Evolutionary conservation across 2,888 invertebrate genomes (phyloP).

Genomic region (Clitarchus hookeri): DNA sequence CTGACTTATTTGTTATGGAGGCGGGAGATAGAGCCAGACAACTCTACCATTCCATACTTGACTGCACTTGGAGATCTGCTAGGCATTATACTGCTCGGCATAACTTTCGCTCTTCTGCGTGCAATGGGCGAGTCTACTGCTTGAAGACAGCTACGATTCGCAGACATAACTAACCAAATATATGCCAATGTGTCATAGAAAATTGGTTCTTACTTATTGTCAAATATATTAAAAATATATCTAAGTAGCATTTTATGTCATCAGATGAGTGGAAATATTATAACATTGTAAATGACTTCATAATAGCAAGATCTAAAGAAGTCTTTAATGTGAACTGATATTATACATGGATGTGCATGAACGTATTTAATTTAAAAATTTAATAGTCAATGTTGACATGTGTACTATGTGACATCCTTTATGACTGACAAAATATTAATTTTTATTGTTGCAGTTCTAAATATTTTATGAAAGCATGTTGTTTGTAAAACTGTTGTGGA

Average conservation of each 20-base stretch:
- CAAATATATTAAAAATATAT: neutral
- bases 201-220: neutral
- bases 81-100: conserved; percentile 76
- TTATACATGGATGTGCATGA: neutral
- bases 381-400: neutral
- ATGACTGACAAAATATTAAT: neutral
- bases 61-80: conserved; percentile 89
- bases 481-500: conserved; percentile 6
- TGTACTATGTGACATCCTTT: neutral
- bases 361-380: neutral
- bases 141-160: neutral
- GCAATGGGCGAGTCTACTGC: conserved; percentile 64
- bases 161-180: neutral
- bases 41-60: conserved; percentile 85
- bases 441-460: neutral
- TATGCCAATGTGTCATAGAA: neutral
- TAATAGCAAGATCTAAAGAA: neutral
- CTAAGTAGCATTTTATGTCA: neutral
- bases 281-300: neutral
- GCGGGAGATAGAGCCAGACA: conserved; percentile 81
- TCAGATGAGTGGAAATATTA: neutral
- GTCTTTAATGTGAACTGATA: neutral
- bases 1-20: conserved; percentile 85
- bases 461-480: conserved; percentile 14
- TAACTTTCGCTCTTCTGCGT: conserved; percentile 73